Conservation (phyloP, 1,140 invertebrate species). For the Pinna nobilis region DNA sequence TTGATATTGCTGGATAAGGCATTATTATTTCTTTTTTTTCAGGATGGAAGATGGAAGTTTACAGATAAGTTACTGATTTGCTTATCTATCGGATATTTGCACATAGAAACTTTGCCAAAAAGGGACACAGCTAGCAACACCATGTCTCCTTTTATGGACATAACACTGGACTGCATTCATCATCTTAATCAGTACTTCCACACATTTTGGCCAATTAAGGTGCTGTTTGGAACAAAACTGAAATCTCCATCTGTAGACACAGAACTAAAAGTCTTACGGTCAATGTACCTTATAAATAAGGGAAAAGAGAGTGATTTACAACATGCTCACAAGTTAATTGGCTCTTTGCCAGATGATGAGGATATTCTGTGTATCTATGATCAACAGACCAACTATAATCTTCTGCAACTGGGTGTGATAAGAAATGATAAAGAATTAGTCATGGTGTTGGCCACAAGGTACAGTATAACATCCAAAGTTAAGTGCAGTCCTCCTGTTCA, state of each 20-base stretch:
- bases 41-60: too few relatives aligned
- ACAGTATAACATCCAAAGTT: constrained; percentile 33
- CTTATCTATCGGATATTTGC: too few relatives aligned
- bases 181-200: constrained; percentile 50
- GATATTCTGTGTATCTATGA: constrained; percentile 56
- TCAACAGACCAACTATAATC: constrained; percentile 50
- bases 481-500: constrained; percentile 65
- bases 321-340: not conserved
- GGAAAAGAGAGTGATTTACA: constrained; percentile 13
- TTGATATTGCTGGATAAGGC: too few relatives aligned
- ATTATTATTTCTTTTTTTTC: too few relatives aligned
- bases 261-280: constrained; percentile 28
- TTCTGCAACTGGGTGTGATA: constrained; percentile 61
- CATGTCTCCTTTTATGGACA: constrained; percentile 39
- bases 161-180: constrained; percentile 44
- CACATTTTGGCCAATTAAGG: constrained; percentile 50
- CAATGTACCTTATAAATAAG: constrained; percentile 41
- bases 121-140: not conserved
- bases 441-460: constrained; percentile 46
- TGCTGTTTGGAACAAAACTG: constrained; percentile 42
- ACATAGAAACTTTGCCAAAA: too few relatives aligned
- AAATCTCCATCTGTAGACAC: constrained; percentile 46
- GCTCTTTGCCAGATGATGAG: constrained; percentile 37
- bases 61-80: too few relatives aligned
- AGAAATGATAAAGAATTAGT: constrained; percentile 48